Base-by-base conservation (phyloP, 23 tunicate species). In the Clavelina lepadiformis region DNA sequence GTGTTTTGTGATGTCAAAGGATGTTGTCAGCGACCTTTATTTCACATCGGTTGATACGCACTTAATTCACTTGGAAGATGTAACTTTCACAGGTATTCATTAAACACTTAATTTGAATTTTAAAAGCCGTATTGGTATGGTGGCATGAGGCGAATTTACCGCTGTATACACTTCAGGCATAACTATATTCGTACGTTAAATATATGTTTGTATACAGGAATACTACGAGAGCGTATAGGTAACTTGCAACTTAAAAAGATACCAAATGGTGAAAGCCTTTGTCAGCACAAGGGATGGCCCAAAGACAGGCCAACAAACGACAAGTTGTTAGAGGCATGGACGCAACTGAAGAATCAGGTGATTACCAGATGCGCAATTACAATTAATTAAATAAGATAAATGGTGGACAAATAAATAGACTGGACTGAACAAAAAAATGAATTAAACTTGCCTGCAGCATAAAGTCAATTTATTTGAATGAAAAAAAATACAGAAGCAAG, bases 261-360 rank as follows among this genome's bases (percentile, higher is more conserved):
- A 45, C 55, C 63, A 20, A 35, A 52, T 22, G 84, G 83, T 15
- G 85, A 82, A 24, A 29, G 35, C 23, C 1, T 76, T 27, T 91
- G 98, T 47, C 70, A 71, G 65, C 98, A 91, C 57, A 25, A 47
- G 33, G 98, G 98, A 0, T 91, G 98, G 98, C 98, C 98, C 19
- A 91, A 91, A 69, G 85, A 91, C 45, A 46, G 35, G 57, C 79
- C 84, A 29, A 71, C 77, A 5, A 70, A 91, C 38, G 63, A 77
- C 32, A 91, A 91, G 59, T 55, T 91, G n/a, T 13, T 34, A 31
- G 62, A 41, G 8, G 75, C 79, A 1, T 91, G 98, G 98, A 51
- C 25, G 6, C 45, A 65, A 22, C 33, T 68, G 20, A n/a, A 68
- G 25, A 28, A 50, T 44, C 49, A 11, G 49, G 49, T n/a, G n/a